Base-by-base conservation (phyloP, 2,113 vertebrate species). In the Apteryx owenii region DNA sequence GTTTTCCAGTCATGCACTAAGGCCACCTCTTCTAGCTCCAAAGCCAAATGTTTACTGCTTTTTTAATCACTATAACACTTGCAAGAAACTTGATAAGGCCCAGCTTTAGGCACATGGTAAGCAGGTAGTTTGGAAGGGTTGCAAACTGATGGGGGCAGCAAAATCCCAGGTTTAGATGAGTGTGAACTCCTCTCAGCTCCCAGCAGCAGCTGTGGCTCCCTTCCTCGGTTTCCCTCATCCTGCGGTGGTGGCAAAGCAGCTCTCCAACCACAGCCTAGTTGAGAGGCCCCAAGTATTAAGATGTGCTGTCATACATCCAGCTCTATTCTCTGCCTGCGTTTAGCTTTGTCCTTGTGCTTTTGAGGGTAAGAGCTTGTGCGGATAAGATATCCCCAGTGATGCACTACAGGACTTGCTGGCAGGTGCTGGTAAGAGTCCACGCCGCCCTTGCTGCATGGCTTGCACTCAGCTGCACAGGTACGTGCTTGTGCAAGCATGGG, bases 211-310 rank as follows among this genome's bases (percentile, higher is more conserved):
- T 29, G 42, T 8, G 4, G 14, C 65, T 80, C n/a, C 51, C 28
- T 73, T 84, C 81, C 65, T 70, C 10, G 26, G 1, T 69, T 51
- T 77, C 40, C 29, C 28, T 53, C 14, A 2, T 22, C 10, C 21
- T 86, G 68, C 4, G 2, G 25, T 0, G 50, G 44, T 33, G 60
- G 71, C 51, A 79, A 25, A 81, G 54, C 3, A 68, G 18, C 7
- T 80, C 26, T 44, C 13, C 31, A 71, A 5, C 7, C 12, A 16
- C 2, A n/a, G 46, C 46, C 38, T 44, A 1, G 0, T 0, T 10
- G 56, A 10, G 38, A 7, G 38, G 7, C n/a, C n/a, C 25, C 64
- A 51, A 44, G n/a, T 23, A 1, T 20, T 54, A 38, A 0, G 4
- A 1, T 7, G 61, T 56, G 29, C 23, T 26, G 2, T 8, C 18